These are phyloP conservation scores for Istiophorus platypterus DNA, from an alignment of 2,113 vertebrate genomes.

Conservation along the genomic window DNA sequence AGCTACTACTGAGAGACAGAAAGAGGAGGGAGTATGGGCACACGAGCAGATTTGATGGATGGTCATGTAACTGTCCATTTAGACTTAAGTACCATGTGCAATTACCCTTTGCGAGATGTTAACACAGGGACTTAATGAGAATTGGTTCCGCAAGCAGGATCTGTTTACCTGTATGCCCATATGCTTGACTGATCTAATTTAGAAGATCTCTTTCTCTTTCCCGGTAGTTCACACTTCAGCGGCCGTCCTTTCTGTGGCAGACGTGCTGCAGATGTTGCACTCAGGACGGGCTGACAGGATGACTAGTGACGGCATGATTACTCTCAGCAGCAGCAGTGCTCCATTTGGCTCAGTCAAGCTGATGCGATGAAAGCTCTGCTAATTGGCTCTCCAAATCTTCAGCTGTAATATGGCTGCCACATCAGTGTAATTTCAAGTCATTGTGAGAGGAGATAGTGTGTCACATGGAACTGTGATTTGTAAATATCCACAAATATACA, in stretches of 20 bases:
- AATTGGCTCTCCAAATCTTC: constrained; percentile 67
- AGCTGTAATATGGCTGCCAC: constrained; percentile 48
- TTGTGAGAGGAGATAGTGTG: constrained; percentile 35
- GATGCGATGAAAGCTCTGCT: constrained; percentile 68
- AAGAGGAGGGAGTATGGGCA: background rate
- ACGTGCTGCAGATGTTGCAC: constrained; percentile 78
- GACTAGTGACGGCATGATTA: constrained; percentile 80
- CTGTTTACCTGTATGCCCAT: constrained; percentile 73
- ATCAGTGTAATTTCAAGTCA: constrained; percentile 47
- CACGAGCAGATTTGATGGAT: constrained; percentile 50
- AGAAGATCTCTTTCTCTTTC: constrained; percentile 60
- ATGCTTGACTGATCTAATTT: constrained; percentile 72
- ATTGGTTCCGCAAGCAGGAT: constrained; percentile 62
- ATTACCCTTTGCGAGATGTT: constrained; percentile 72
- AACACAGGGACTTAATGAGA: constrained; percentile 74
- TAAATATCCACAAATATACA: constrained; percentile 52
- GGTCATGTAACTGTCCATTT: constrained; percentile 66
- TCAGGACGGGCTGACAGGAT: constrained; percentile 72
- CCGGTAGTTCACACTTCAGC: constrained; percentile 71
- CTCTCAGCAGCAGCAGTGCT: constrained; percentile 65
- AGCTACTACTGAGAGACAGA: background rate
- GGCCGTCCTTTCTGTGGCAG: constrained; percentile 68
- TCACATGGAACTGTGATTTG: constrained; percentile 42
- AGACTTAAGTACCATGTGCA: constrained; percentile 68
- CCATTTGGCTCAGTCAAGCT: constrained; percentile 55